Evolutionary conservation across 1,140 invertebrate genomes (phyloP).

Genomic region (Heliconius nattereri): DNA sequence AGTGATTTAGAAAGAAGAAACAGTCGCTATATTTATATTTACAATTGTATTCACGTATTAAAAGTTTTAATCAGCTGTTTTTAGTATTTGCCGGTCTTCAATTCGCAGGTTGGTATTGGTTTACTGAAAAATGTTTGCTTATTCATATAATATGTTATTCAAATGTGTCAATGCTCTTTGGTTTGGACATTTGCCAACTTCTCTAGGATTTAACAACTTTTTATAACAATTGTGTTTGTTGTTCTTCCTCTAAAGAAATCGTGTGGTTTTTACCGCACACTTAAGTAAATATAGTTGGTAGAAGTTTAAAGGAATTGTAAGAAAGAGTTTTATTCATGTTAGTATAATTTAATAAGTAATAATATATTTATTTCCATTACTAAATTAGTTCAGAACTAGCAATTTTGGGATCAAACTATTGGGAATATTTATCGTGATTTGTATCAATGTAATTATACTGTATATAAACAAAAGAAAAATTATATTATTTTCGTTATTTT

Average conservation of each 20-base stretch:
- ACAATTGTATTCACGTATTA: slow-evolving; percentile 40
- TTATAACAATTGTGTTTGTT: slow-evolving; percentile 6
- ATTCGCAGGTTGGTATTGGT: slow-evolving; percentile 59
- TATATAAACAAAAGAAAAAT: too few relatives aligned
- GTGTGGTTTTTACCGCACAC: slow-evolving; percentile 36
- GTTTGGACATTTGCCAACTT: slow-evolving; percentile 27
- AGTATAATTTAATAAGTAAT: too few relatives aligned
- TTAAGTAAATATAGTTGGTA: slow-evolving; percentile 5
- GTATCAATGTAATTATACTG: too few relatives aligned
- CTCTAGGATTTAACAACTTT: slow-evolving; percentile 21
- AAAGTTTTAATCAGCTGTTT: slow-evolving; percentile 52
- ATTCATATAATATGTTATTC: slow-evolving; percentile 24
- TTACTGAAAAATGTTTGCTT: slow-evolving; percentile 33
- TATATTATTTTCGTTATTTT: too few relatives aligned
- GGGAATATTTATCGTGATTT: too few relatives aligned
- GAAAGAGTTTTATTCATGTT: not conserved
- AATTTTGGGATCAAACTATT: too few relatives aligned
- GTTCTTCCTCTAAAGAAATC: slow-evolving; percentile 23
- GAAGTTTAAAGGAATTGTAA: not conserved
- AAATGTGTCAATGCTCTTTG: slow-evolving; percentile 21
- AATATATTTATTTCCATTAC: too few relatives aligned
- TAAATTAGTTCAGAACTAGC: too few relatives aligned
- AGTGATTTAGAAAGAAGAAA: slow-evolving; percentile 45
- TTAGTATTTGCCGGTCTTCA: slow-evolving; percentile 55
- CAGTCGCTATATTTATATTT: slow-evolving; percentile 32